Base-by-base conservation (phyloP, 1,140 invertebrate genomes). In the Camponotus vicinus region DNA sequence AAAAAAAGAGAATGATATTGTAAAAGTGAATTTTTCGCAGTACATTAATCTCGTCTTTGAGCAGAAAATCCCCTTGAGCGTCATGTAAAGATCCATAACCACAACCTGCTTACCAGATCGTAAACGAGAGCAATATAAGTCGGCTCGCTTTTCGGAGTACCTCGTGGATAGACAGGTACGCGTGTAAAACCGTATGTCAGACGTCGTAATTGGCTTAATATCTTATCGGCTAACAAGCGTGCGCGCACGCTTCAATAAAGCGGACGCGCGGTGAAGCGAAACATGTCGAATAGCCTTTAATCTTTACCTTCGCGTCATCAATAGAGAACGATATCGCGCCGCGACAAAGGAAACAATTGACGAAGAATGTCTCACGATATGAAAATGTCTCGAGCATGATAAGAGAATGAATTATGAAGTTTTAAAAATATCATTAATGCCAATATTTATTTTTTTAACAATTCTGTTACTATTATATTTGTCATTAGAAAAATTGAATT, bases 201-300 rank as follows among this genome's bases (percentile, higher is more conserved):
- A 70, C 66, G 66, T 73, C 71, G 71, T 88, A 85, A 86, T 80
- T 88, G 82, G 82, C 73, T 88, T 78, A 79, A 88, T 88, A 86
- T 86, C 78, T 86, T 84, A 86, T 83, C 85, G 85, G 85, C 83
- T 84, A 86, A 86, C 79, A 73, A 86, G 79, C 32, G 55, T 18
- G 40, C n/a, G 37, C 76, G 59, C 69, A 75, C 79, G 67, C 79
- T 82, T 67, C 49, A 63, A 9, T 61, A 63, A 86, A 82, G 32
- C n/a, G 77, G 78, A 86, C 55, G 42, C 27, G 34, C 27, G 11
- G 18, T 57, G 32, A 8, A 15, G 11, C 11, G 37, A 82, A 45
- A 69, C 76, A 15, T 21, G 55, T 82, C 85, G 40, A 61, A 63
- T n/a, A 34, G n/a, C 45, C 27, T 45, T 85, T 85, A 66, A 85